Evolutionary conservation across 2,888 invertebrate species (phyloP).

Genomic region (Sepioteuthis lessoniana): DNA sequence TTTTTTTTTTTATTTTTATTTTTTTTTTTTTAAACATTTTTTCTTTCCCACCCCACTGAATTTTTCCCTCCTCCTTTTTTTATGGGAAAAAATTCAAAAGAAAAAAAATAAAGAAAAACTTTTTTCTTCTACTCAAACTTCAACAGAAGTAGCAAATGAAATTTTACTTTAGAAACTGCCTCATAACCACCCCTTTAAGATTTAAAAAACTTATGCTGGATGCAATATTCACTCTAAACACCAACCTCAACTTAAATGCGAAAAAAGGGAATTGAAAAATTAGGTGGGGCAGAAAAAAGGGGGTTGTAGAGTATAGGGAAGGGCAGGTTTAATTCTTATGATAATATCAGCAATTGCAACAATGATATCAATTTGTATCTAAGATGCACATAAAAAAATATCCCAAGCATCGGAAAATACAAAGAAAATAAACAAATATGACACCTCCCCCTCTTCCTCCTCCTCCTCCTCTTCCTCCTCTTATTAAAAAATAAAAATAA

Average conservation of each 20-base stretch:
- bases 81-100: background rate
- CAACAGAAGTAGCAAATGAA: background rate
- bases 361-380: background rate
- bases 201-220: background rate
- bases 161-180: background rate
- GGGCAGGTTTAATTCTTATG: background rate
- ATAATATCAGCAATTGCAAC: background rate
- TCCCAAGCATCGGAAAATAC: background rate
- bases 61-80: background rate
- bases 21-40: too few species aligned
- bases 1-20: background rate
- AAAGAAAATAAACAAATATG: background rate
- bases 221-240: background rate
- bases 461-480: too few species aligned
- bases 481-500: background rate
- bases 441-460: background rate
- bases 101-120: background rate
- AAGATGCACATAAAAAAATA: background rate
- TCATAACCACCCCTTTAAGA: background rate
- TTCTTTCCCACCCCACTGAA: background rate
- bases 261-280: too few species aligned
- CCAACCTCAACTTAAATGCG: background rate
- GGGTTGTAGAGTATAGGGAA: background rate
- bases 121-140: slow-evolving; percentile 3
- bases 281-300: background rate